Evolutionary conservation across 2,113 vertebrate species (phyloP).

Genomic region (Pygoscelis antarcticus): DNA sequence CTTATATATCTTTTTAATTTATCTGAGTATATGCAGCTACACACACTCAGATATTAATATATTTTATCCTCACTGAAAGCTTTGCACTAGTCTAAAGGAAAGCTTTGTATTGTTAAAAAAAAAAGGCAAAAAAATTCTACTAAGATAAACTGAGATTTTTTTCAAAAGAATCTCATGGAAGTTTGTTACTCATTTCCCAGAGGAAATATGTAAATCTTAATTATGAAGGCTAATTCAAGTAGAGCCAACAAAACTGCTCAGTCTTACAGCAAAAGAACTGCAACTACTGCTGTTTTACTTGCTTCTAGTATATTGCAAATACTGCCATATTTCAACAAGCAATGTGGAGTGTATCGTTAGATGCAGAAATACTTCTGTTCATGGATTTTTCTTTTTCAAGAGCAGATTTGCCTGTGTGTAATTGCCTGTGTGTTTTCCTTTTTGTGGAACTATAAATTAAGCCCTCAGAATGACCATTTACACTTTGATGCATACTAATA

Average conservation of each 20-base stretch:
- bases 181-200: not conserved
- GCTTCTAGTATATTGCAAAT: not conserved
- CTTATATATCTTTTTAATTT: not conserved
- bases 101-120: not conserved
- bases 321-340: not conserved
- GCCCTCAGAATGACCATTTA: conserved; percentile 33
- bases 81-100: not conserved
- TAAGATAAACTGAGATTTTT: not conserved
- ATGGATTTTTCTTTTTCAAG: not conserved
- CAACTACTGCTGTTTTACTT: not conserved
- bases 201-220: not conserved
- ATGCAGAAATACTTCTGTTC: not conserved
- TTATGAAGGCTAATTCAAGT: not conserved
- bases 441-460: not conserved
- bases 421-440: not conserved
- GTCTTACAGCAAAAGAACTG: not conserved
- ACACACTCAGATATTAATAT: not conserved
- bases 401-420: not conserved
- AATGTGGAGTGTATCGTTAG: not conserved
- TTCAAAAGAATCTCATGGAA: not conserved
- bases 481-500: conserved; percentile 19
- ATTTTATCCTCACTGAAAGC: not conserved
- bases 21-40: not conserved
- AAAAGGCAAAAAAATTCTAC: not conserved
- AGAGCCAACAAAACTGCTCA: not conserved